Conservation (phyloP, 2,888 invertebrate genomes). For the Arctia plantaginis region DNA sequence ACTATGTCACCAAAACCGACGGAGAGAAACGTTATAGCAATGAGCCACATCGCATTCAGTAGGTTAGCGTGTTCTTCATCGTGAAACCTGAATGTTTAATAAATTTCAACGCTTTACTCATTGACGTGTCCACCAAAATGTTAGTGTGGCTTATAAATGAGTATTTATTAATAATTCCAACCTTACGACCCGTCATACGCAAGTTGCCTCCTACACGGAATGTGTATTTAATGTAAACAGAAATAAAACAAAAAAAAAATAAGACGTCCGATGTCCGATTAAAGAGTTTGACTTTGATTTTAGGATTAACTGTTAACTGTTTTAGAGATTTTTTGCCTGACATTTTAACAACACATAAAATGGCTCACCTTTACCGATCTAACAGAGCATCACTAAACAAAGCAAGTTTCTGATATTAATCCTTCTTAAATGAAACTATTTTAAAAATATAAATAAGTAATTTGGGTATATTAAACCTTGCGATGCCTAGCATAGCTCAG, state of each 20-base stretch:
- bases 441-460: constrained; percentile 1
- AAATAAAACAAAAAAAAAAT: constrained; percentile 63
- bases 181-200: constrained; percentile 55
- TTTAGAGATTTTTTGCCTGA: constrained; percentile 66
- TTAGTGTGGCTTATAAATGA: constrained; percentile 51
- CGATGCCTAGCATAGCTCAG: constrained; percentile 62
- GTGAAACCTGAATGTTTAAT: constrained; percentile 94
- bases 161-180: constrained; percentile 60
- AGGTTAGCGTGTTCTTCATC: constrained; percentile 99
- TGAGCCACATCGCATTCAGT: constrained; percentile 99
- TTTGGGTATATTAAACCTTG: constrained; percentile 58
- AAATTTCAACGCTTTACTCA: constrained; percentile 80
- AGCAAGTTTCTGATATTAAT: constrained; percentile 62
- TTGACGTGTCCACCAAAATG: constrained; percentile 57
- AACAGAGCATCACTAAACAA: constrained; percentile 65
- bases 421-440: not conserved
- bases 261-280: constrained; percentile 56
- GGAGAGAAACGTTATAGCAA: constrained; percentile 99
- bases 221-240: constrained; percentile 54
- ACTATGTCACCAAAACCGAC: constrained; percentile 99
- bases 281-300: constrained; percentile 86
- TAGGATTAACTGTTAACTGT: constrained; percentile 62
- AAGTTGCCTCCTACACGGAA: constrained; percentile 48
- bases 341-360: constrained; percentile 79
- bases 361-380: constrained; percentile 85